Evolutionary conservation across 2,113 vertebrate species (phyloP), one percentile per base, ranked within the genome.

Genomic region (Nipponia nippon): DNA sequence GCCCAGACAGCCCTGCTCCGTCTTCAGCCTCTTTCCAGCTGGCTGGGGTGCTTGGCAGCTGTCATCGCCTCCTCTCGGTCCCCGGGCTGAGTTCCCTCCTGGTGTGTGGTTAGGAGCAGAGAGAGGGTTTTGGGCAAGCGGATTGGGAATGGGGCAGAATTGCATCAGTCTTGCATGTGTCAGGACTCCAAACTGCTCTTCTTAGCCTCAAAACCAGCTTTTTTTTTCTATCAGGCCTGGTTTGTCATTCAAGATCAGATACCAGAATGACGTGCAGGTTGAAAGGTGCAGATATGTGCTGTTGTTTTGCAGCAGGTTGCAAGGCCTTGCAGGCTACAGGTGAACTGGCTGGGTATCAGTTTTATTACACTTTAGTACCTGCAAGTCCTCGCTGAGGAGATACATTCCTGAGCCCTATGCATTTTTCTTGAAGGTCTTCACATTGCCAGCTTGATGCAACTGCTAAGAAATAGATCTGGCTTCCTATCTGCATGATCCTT

Each of bases 11-110:
- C 61, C 13, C 85, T 65, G 83, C 82, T 89, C 53, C 65, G 29
- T 83, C 75, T 77, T 10, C 93, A 58, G 52, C 66, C 30, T 77
- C 71, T 25, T 11, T 85, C 82, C 94, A 95, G 94, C 87, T 96
- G 94, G 59, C 87, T 15, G 7, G 10, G 16, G 13, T 2, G 1
- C 38, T 61, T 50, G 93, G 69, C 73, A 82, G 72, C 83, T 93
- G 90, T 61, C 85, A 42, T 70, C 10, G 0, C 66, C 79, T 82
- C 10, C 47, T 27, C 62, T 13, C 10, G 0, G 1, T 77, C 46
- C 63, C 78, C 0, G 0, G 50, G 72, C 59, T 89, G 67, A 44
- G n/a, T 0, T 82, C 59, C 83, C 55, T 89, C 89, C 77, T 59
- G 69, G 17, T 62, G 61, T 0, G 0, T 2, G 1, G 20, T 66